Percentiles rank a stretch among this genome's conserved stretches.
phyloP scores from a whole-genome alignment of 2,888 invertebrate genomes.

The Diarsia dahlii region DNA sequence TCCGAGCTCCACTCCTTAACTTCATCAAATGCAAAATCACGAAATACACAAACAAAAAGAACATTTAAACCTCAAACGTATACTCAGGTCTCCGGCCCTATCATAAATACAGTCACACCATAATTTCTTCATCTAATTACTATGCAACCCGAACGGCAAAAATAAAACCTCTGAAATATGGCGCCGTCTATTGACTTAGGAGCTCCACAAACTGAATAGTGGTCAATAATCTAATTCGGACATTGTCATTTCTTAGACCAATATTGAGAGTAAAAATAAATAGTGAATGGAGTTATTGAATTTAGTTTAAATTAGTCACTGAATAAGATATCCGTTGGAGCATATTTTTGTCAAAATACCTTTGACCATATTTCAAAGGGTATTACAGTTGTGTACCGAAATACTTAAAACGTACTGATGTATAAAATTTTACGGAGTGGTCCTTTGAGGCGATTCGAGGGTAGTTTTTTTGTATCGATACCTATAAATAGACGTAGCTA shows the following conservation, averaged over 20 bases:
- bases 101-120: slow-evolving; percentile 4
- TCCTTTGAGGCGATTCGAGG: not conserved
- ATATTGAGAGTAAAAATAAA: slow-evolving; percentile 1
- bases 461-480: not conserved
- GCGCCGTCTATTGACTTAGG: slow-evolving; percentile 44
- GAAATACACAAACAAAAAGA: not conserved
- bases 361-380: not conserved
- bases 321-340: no score
- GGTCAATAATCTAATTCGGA: slow-evolving; percentile 43
- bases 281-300: not conserved
- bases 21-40: not conserved
- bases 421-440: not conserved
- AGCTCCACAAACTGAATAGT: slow-evolving; percentile 31
- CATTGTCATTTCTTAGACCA: slow-evolving; percentile 25
- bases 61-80: slow-evolving; percentile 2
- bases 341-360: not conserved
- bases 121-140: slow-evolving; percentile 54
- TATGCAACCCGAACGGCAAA: slow-evolving; percentile 7
- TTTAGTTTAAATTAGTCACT: slow-evolving; percentile 4
- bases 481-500: not conserved
- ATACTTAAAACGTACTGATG: not conserved
- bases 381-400: not conserved
- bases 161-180: slow-evolving; percentile 52
- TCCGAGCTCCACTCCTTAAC: not conserved
- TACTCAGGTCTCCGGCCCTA: not conserved